Base-by-base conservation (phyloP, 2,113 vertebrate genomes). In the Cebidichthys violaceus region DNA sequence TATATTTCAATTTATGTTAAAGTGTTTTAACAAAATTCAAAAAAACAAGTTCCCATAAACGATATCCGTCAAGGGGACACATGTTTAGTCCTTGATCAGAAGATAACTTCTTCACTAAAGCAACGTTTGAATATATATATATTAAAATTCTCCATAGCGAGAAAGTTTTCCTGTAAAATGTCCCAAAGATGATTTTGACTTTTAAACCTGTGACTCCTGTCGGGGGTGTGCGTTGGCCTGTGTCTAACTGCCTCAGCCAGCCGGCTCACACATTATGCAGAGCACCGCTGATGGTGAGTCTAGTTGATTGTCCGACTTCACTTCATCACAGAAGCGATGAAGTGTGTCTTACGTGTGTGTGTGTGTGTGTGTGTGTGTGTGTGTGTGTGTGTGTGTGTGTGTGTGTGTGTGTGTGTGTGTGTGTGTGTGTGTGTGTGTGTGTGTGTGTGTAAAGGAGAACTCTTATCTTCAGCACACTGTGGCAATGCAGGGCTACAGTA, bases 311-410 rank as follows among this genome's bases (percentile, higher is more conserved):
- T 84, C 59, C 57, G 29, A 73, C 41, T 72, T 67, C 50, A 52
- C 41, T 71, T 75, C 54, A 86, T 71, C 65, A 62, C 17, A 55
- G 75, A 81, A 39, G 65, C 77, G 54, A 69, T 59, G 41, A 47
- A 52, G 45, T 71, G 82, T 68, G 76, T 52, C 57, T 33, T 2
- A 4, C 18, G 0, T 54, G 29, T 22, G 31, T 0, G 31, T 18
- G 69, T 22, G 33, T 24, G n/a, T n/a, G n/a, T n/a, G n/a, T n/a
- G n/a, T n/a, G n/a, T n/a, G n/a, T n/a, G n/a, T n/a, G n/a, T n/a
- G n/a, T n/a, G n/a, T n/a, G n/a, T n/a, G n/a, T n/a, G n/a, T n/a
- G n/a, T n/a, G n/a, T n/a, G n/a, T n/a, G n/a, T n/a, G n/a, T n/a
- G n/a, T n/a, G n/a, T n/a, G n/a, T n/a, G n/a, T n/a, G n/a, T n/a